phyloP scores from a whole-genome alignment of 2,888 invertebrate species.

The Tuta absoluta region DNA sequence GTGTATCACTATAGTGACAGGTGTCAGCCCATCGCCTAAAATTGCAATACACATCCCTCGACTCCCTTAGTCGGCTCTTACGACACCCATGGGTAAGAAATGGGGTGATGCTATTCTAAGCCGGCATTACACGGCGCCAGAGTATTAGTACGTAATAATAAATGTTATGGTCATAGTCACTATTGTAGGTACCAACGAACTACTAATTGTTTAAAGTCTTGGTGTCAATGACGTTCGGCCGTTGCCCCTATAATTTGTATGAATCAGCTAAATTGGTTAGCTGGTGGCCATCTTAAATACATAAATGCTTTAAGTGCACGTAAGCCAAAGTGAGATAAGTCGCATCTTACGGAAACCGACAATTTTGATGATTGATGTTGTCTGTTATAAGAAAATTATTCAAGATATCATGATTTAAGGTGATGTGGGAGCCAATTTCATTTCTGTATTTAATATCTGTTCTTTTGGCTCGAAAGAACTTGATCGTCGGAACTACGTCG shows the following conservation, averaged over 20 bases:
- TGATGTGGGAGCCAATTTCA: no score
- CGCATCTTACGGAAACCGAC: slow-evolving; percentile 19
- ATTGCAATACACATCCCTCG: no score
- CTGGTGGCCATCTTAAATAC: slow-evolving; percentile 16
- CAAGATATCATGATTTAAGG: no score
- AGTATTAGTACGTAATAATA: neutral
- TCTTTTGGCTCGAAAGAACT: no score
- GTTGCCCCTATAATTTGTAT: slow-evolving; percentile 25
- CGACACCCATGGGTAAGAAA: no score
- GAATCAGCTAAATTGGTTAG: slow-evolving; percentile 29
- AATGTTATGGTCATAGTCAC: neutral
- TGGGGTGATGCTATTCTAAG: no score
- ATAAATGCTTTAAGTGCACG: neutral
- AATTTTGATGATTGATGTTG: slow-evolving; percentile 19
- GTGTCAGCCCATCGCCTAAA: no score
- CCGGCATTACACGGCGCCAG: no score
- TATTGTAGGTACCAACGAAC: neutral
- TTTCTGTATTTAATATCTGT: no score
- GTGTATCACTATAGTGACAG: no score
- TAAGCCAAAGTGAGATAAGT: slow-evolving; percentile 18
- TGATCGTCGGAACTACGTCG: no score
- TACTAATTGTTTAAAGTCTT: neutral
- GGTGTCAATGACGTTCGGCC: slow-evolving; percentile 22
- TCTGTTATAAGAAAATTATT: neutral
- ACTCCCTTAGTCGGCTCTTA: no score